A percentile compares a stretch with the other conserved stretches of the same genome.
These are phyloP conservation scores for Casuarius casuarius DNA, from an alignment of 2,113 vertebrate genomes.

Conservation along the genomic window DNA sequence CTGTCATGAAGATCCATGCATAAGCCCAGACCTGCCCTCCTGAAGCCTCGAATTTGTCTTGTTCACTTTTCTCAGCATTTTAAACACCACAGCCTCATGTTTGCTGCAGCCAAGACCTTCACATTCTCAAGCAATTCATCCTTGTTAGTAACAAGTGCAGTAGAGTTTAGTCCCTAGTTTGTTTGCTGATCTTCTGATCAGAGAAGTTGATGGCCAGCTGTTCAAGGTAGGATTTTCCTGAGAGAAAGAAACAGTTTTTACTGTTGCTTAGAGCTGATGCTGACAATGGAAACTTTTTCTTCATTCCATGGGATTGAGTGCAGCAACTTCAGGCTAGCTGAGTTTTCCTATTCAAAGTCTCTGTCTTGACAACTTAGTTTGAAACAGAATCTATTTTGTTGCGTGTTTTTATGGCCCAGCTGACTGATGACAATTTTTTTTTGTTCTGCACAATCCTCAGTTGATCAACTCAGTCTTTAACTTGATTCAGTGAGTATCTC, in stretches of 20 bases:
- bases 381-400: constrained; percentile 38
- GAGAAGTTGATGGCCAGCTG: background rate
- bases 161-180: background rate
- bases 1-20: background rate
- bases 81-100: background rate
- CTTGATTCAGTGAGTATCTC: constrained; percentile 47
- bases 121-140: background rate
- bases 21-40: background rate
- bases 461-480: constrained; percentile 57
- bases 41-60: background rate
- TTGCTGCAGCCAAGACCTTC: background rate
- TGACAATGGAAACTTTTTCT: background rate
- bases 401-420: constrained; percentile 20
- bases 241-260: background rate
- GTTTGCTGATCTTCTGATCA: background rate
- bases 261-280: background rate
- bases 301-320: background rate
- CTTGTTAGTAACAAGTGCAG: background rate
- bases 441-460: constrained; percentile 13
- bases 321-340: background rate
- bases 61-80: background rate
- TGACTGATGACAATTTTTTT: constrained; percentile 36
- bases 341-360: constrained; percentile 10
- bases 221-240: background rate
- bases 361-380: constrained; percentile 50